Conservation (phyloP, 2,888 invertebrate species). For the Cheilosia variabilis region DNA sequence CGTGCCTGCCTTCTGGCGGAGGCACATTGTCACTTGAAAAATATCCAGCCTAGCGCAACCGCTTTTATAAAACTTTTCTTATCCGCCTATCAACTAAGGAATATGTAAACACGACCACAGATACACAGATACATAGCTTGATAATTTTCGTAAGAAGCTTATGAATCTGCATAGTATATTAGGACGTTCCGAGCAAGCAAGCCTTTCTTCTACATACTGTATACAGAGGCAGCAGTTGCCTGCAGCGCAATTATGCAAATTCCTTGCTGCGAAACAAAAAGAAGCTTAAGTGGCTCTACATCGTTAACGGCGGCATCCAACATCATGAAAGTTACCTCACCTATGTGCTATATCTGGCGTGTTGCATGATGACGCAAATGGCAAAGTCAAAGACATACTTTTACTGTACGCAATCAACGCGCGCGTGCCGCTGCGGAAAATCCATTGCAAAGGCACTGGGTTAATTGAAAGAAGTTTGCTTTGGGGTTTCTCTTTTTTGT, state of each 20-base stretch:
- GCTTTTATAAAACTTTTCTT: constrained; percentile 34
- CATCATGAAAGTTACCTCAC: constrained; percentile 11
- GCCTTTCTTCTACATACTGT: constrained; percentile 14
- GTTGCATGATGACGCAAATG: constrained; percentile 26
- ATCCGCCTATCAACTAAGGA: constrained; percentile 19
- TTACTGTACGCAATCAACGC: constrained; percentile 52
- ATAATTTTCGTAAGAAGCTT: constrained; percentile 51
- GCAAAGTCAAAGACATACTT: constrained; percentile 9
- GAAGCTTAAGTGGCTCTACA: constrained; percentile 45
- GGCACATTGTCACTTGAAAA: constrained; percentile 31
- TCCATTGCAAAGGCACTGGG: constrained; percentile 46
- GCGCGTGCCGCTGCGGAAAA: constrained; percentile 60
- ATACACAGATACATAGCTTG: constrained; percentile 17
- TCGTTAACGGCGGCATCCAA: constrained; percentile 50
- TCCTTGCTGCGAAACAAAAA: constrained; percentile 33
- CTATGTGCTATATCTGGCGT: constrained; percentile 6
- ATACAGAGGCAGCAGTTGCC: neutral
- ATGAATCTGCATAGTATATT: constrained; percentile 59
- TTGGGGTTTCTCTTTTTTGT: constrained; percentile 3
- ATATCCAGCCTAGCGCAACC: constrained; percentile 21
- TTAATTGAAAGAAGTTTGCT: constrained; percentile 64
- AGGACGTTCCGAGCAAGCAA: constrained; percentile 39
- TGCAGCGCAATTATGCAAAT: constrained; percentile 66
- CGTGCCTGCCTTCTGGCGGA: neutral
- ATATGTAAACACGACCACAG: constrained; percentile 19